Evolutionary conservation across 2,113 vertebrate genomes (phyloP).

Genomic region (Scopus umbretta): DNA sequence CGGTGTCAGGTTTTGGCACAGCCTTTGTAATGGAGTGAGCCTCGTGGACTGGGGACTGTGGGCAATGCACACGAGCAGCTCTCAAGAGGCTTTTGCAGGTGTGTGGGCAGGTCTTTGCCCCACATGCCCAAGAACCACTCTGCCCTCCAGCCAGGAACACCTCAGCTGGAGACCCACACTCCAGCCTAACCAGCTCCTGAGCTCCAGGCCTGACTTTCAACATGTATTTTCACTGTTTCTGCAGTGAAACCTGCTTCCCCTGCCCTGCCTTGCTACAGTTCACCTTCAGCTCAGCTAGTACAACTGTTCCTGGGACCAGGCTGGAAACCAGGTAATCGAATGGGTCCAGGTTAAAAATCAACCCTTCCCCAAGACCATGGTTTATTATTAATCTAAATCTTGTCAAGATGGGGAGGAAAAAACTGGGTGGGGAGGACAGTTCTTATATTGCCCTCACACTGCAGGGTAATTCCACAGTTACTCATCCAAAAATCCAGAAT

Average conservation of each 20-base stretch:
- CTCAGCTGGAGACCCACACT: background rate
- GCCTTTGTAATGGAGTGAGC: slow-evolving; percentile 53
- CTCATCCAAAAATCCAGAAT: background rate
- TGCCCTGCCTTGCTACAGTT: background rate
- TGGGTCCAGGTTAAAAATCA: background rate
- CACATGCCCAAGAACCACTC: background rate
- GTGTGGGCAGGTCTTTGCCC: background rate
- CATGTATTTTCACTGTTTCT: background rate
- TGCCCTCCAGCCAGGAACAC: background rate
- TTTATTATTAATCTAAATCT: background rate
- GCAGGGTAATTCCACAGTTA: background rate
- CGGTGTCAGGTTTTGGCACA: slow-evolving; percentile 66
- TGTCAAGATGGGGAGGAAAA: background rate
- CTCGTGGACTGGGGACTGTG: slow-evolving; percentile 45
- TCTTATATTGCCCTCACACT: background rate
- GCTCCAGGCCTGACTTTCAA: background rate
- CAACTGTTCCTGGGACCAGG: background rate
- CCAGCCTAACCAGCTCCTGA: background rate
- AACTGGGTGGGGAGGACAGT: background rate
- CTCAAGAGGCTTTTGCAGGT: background rate
- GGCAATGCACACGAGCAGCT: slow-evolving; percentile 68
- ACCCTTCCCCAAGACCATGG: background rate
- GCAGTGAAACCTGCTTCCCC: background rate
- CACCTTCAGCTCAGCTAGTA: background rate
- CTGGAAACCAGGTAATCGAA: background rate